Conservation (phyloP, 2,113 vertebrate species). For the Varanus salvator region DNA sequence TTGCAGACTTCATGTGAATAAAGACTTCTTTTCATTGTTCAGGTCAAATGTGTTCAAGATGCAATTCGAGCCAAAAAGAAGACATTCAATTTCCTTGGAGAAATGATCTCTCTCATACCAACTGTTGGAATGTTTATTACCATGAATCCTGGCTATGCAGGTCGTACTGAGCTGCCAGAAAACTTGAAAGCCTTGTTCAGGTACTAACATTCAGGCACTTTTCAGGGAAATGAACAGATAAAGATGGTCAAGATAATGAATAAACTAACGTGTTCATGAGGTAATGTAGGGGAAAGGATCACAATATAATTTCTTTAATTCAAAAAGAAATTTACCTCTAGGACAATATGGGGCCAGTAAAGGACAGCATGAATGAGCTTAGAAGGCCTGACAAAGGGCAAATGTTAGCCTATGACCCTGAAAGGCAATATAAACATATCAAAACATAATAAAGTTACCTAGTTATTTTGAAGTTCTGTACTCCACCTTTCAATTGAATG, state of each 20-base stretch:
- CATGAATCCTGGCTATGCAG: conserved; percentile 81
- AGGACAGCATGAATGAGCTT: neutral
- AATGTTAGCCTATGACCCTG: no score
- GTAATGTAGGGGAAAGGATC: neutral
- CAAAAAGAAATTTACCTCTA: neutral
- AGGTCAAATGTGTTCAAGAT: conserved; percentile 81
- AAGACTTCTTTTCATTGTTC: neutral
- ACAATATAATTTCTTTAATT: neutral
- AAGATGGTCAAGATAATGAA: neutral
- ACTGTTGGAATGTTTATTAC: conserved; percentile 81
- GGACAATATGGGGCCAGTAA: neutral
- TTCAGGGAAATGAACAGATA: neutral
- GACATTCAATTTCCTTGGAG: conserved; percentile 75
- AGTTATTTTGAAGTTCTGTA: neutral
- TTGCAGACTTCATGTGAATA: neutral
- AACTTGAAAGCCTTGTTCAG: conserved; percentile 82
- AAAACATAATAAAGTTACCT: neutral
- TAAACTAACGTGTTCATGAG: neutral
- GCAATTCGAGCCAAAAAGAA: conserved; percentile 80
- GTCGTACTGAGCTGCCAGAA: conserved; percentile 78
- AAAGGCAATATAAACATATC: no score
- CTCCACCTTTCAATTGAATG: neutral
- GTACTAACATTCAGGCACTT: neutral
- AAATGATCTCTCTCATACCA: conserved; percentile 65
- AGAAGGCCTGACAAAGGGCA: neutral